Base-by-base conservation (phyloP, 2,113 vertebrate species). In the Poeciliopsis turrubarensis region DNA sequence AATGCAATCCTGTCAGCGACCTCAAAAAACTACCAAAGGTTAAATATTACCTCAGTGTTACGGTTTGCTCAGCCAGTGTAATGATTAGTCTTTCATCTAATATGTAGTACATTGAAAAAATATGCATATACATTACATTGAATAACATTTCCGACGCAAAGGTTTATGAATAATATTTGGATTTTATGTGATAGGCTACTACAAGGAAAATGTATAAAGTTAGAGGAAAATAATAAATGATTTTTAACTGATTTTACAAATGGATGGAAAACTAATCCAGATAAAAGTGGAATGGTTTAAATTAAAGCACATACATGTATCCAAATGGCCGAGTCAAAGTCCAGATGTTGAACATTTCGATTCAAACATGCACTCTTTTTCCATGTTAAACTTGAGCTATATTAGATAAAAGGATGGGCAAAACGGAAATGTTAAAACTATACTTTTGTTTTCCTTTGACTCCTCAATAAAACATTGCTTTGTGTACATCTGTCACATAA, bases 1-100 rank as follows among this genome's bases (percentile, higher is more conserved):
- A 62, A 74, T 6, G 39, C 6, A 31, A 65, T 67, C 81, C 27
- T 68, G 67, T 41, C 37, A 60, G 13, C 26, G 54, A 64, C 70
- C 60, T 72, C 15, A 39, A 34, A 71, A 29, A 68, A 66, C 61
- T 62, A 51, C 9, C 65, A 31, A 47, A 72, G 26, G 70, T 65
- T 68, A 30, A 39, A 78, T 62, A 83, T 70, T 5, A 73, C 10
- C 67, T 62, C 30, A 11, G 31, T 63, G 22, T 60, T 3, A 9
- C 29, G 41, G 70, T 63, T 67, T 29, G 31, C 29, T 32, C 44
- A 57, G 15, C 26, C 22, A 12, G 3, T 25, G 51, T 65, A 26
- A 1, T 26, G 14, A 60, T 60, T 39, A 17, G 4, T 51, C 41
- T 7, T 72, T 27, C 2, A 19, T n/a, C 51, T 57, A 57, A 8